Evolutionary conservation across 2,113 vertebrate genomes (phyloP), one percentile per base, ranked within the genome.

Genomic region (Ochotona princeps): DNA sequence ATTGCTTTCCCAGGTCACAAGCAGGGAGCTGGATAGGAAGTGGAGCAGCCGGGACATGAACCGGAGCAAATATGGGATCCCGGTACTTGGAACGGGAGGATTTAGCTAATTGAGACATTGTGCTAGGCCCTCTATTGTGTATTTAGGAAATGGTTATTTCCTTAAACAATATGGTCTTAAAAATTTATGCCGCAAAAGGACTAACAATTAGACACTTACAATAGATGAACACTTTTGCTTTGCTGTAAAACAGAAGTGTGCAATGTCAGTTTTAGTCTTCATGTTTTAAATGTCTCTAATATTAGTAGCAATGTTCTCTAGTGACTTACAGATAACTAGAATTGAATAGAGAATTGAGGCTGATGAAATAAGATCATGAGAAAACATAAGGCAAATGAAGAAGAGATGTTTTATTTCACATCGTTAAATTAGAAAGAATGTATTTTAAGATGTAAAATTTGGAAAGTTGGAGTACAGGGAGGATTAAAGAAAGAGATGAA

Each of bases 141-240:
- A 47, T 94, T 96, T 91, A 18, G 95, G 47, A 95, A 95, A 61
- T n/a, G 70, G 60, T 84, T 49, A 65, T 82, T 97, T 97, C 54
- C 44, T 90, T 66, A 91, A 93, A 92, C 72, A 95, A 32, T 81
- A 38, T 87, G 44, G 30, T 65, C 69, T 78, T 28, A 7, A 87
- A 69, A 80, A 72, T 90, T 11, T 91, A 76, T 95, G 91, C 88
- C 90, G 67, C 30, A 57, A 12, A 79, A 21, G 7, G 15, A 12
- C 67, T 66, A 89, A 91, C 57, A 72, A 74, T 44, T 84, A 86
- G 18, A 94, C 94, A 83, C 28, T 8, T 89, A 80, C 78, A 81
- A 2, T 21, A 76, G 49, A 3, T 18, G 35, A 93, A 54, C 35
- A 8, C 89, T 5, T 11, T 92, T 81, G 73, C 78, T 94, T 65